Evolutionary conservation across 1,140 invertebrate species (phyloP), one percentile per base, ranked within the genome.

Genomic region (Pseudomyrmex cubaensis): DNA sequence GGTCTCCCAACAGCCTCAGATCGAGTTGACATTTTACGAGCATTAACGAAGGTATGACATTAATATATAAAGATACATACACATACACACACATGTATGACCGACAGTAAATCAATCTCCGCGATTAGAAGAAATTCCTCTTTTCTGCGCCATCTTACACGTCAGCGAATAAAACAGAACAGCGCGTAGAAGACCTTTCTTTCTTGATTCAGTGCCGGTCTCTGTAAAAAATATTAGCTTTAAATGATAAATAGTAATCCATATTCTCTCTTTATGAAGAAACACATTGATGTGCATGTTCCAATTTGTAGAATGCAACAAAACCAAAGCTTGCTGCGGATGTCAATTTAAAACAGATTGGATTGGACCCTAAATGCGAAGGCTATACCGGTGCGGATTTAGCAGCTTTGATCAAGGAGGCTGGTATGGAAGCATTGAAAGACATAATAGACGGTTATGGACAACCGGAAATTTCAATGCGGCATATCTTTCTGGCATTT

Each of bases 301-400:
- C n/a, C 44, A 52, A 67, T 83, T 90, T 92, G 70, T 84, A 97
- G 96, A 96, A 97, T 91, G 97, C 97, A 25, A 98, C 96, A 1
- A 96, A 95, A 90, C 98, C 98, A 4, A 94, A 94, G 88, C 92
- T 99, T 66, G 95, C 95, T 0, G 93, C 95, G 1, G 98, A 99
- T 94, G 97, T 99, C 0, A 94, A 97, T 90, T 94, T 99, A 35
- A 94, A 96, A 77, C 94, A 95, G 44, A 94, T 99, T 57, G 96
- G 95, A 2, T 93, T 90, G 57, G 96, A 97, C 59, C 92, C 91
- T 3, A 91, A 96, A 63, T 98, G 97, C 77, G 95, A 97, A 52
- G 96, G 97, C 46, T 99, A 97, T 87, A 98, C 98, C 1, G 99
- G 99, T 72, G 99, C 99, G 15, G 99, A 99, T 95, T 94, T 99